phyloP scores from a whole-genome alignment of 2,797 vertebrate genomes.

The Smutsia gigantea region DNA sequence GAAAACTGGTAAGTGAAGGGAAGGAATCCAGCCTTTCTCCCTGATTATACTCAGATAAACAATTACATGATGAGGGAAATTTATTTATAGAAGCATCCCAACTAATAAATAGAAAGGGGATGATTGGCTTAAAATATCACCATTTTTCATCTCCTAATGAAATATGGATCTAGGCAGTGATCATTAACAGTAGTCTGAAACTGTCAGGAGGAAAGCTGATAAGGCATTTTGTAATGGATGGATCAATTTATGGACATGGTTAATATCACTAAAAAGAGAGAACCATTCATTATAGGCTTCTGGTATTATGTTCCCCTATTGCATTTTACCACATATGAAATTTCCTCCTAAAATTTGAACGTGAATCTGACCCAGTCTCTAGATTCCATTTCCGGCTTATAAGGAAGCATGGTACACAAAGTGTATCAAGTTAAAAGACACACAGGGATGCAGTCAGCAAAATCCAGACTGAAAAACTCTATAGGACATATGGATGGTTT shows the following conservation, averaged over 20 bases:
- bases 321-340: neutral
- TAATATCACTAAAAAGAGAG: neutral
- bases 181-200: neutral
- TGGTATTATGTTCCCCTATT: neutral
- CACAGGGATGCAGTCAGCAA: neutral
- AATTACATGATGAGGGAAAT: neutral
- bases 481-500: neutral
- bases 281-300: neutral
- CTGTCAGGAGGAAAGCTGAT: neutral
- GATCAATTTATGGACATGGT: neutral
- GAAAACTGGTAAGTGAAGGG: neutral
- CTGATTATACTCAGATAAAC: neutral
- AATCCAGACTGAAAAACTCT: neutral
- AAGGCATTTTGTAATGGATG: neutral
- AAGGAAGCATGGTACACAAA: neutral
- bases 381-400: neutral
- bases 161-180: neutral
- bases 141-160: neutral
- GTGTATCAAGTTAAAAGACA: neutral
- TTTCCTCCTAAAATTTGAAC: neutral
- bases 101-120: neutral
- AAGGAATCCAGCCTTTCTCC: neutral
- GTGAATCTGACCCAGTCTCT: neutral
- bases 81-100: conserved; percentile 4
- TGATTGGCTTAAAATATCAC: neutral